Evolutionary conservation across 2,113 vertebrate species (phyloP).

Genomic region (Percina caprodes): DNA sequence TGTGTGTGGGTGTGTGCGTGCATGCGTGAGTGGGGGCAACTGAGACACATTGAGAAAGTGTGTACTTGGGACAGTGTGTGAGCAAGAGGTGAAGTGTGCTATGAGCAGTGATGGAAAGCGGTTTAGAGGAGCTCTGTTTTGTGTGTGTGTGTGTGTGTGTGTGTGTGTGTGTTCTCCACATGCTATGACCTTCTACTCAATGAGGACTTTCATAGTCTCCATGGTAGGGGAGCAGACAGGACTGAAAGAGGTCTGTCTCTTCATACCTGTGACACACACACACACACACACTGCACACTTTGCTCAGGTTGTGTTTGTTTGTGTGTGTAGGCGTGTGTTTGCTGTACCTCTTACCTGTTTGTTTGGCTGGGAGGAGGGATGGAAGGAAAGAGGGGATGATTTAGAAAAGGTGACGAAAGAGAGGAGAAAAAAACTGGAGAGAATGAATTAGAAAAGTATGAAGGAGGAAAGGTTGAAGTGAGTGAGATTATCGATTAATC

Average conservation of each 20-base stretch:
- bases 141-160: conserved; percentile 41
- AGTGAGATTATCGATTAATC: conserved; percentile 6
- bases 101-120: conserved; percentile 62
- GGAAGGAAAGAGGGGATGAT: conserved; percentile 1
- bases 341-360: conserved; percentile 63
- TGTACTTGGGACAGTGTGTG: conserved; percentile 37
- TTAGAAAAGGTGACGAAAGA: neutral
- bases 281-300: conserved; percentile 57
- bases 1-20: conserved; percentile 37
- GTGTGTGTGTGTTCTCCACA: conserved; percentile 43
- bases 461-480: conserved; percentile 45
- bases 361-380: conserved; percentile 40
- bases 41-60: conserved; percentile 28
- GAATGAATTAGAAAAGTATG: conserved; percentile 18
- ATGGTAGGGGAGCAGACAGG: conserved; percentile 47
- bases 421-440: conserved; percentile 2
- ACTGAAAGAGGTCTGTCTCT: conserved; percentile 73
- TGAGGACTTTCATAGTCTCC: conserved; percentile 73
- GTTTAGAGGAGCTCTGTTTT: conserved; percentile 28
- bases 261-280: conserved; percentile 64
- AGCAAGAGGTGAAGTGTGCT: conserved; percentile 46
- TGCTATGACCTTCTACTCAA: conserved; percentile 74
- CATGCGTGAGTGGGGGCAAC: conserved; percentile 5
- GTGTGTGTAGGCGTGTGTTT: conserved; percentile 54
- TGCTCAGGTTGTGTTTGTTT: conserved; percentile 52